Evolutionary conservation across 2,113 vertebrate genomes (phyloP), one percentile per base, ranked within the genome.

Genomic region (Dendrocopos noguchii): DNA sequence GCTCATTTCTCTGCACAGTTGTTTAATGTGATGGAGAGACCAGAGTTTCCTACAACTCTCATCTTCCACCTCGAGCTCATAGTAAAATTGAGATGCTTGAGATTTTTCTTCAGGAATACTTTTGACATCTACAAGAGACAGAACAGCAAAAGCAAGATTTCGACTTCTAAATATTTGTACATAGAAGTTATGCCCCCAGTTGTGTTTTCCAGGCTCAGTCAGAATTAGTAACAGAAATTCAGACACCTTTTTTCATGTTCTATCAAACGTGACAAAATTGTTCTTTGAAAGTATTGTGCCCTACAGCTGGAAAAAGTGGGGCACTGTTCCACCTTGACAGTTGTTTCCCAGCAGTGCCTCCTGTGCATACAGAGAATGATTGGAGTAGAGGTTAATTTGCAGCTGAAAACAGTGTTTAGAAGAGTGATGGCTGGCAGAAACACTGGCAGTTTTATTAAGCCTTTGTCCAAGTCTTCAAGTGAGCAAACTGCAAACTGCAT

Each of bases 341-440:
- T 42, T 33, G 17, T 86, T 53, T 85, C 18, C 61, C 75, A 87
- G 67, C 33, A 95, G 64, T 52, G 63, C 67, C 44, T 85, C n/a
- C 65, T 91, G 24, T 0, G 0, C 2, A 3, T 56, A 21, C 8
- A 55, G 19, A 56, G n/a, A 55, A 57, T 31, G 55, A 70, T 92
- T 42, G 57, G 80, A 85, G 76, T 52, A 79, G 70, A 92, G 57
- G 91, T 94, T 88, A 91, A 94, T 93, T 75, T 91, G 63, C 39
- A 90, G 55, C 64, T 80, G 56, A 70, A 93, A 91, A 75, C 18
- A 64, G 15, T 12, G 3, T 80, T 96, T 68, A 34, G 65, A 75
- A 88, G 34, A 91, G 46, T 87, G 46, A 46, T 80, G 80, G 61
- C 52, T 95, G 77, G 50, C 74, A 94, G 80, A 85, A 96, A 64